A percentile compares a stretch with the other conserved stretches of the same genome.
Conservation (phyloP, 2,888 invertebrate genomes). For the Portevinia maculata region DNA sequence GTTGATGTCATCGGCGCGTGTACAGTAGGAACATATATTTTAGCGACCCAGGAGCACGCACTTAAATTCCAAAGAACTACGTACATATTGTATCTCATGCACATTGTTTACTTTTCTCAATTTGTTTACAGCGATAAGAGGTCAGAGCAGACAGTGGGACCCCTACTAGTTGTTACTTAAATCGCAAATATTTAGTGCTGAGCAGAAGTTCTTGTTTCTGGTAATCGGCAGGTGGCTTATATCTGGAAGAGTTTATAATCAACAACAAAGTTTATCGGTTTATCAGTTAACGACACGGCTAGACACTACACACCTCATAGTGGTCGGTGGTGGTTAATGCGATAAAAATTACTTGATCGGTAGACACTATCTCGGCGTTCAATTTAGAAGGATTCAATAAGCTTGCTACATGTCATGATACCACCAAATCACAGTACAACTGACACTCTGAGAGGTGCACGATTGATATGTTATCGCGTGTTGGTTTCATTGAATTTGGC, state of each 20-base stretch:
- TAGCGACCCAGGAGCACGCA: neutral
- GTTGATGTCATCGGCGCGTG: neutral
- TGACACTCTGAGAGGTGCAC: constrained; percentile 2
- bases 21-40: constrained; percentile 5
- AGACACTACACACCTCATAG: neutral
- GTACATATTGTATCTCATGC: neutral
- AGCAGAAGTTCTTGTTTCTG: neutral
- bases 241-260: neutral
- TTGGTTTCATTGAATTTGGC: constrained; percentile 59
- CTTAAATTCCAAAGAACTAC: neutral
- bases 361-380: constrained; percentile 38
- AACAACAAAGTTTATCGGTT: neutral
- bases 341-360: constrained; percentile 48
- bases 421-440: neutral
- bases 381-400: constrained; percentile 52
- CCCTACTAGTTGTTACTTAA: neutral
- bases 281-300: neutral
- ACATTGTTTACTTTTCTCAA: constrained; percentile 24
- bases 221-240: neutral
- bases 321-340: constrained; percentile 20
- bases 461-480: constrained; percentile 62
- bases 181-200: constrained; percentile 33
- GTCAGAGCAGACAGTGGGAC: neutral
- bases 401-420: constrained; percentile 36
- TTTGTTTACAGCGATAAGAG: constrained; percentile 18